Evolutionary conservation across 2,113 vertebrate genomes (phyloP), one percentile per base, ranked within the genome.

Genomic region (Phaetusa simplex): DNA sequence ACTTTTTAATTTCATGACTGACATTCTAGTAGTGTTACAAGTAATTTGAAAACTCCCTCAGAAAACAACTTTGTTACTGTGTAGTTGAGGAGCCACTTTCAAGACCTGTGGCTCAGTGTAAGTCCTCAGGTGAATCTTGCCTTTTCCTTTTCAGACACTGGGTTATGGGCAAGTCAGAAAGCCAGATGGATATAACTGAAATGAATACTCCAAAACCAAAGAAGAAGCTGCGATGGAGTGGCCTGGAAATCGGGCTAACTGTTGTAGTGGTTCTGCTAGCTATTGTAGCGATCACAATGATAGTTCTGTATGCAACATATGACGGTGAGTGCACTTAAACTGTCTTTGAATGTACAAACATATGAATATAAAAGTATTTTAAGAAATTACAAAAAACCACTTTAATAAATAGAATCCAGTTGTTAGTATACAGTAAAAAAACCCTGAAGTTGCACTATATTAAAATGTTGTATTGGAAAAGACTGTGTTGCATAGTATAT

Each of bases 121-220:
- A 74, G 30, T 6, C 43, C 74, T 69, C 36, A 49, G 49, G 52
- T 47, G 59, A 67, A 11, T 32, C 20, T 29, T 83, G 59, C 43
- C 83, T 56, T 72, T 38, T 66, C 64, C 58, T 72, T 95, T 96
- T 88, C 96, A 99, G 99, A 98, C 97, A 95, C 97, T 98, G 98
- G 97, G 98, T 98, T 98, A 98, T 99, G 99, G 99, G 98, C 95
- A 97, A 97, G 97, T 98, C 98, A 50, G 99, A 99, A 98, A 98
- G 98, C 98, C 98, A 98, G 97, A 98, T 98, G 98, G 99, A 98
- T 94, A 99, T 99, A 98, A 99, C 99, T 93, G 99, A 99, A 49
- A 99, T 98, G 97, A 99, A 98, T 66, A 91, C 97, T 58, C 98
- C 99, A n/a, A 99, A 99, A 82, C 98, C 98, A 47, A 98, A 98